Evolutionary conservation across 2,113 vertebrate species (phyloP), one percentile per base, ranked within the genome.

Genomic region (Cochlearius cochlearius): DNA sequence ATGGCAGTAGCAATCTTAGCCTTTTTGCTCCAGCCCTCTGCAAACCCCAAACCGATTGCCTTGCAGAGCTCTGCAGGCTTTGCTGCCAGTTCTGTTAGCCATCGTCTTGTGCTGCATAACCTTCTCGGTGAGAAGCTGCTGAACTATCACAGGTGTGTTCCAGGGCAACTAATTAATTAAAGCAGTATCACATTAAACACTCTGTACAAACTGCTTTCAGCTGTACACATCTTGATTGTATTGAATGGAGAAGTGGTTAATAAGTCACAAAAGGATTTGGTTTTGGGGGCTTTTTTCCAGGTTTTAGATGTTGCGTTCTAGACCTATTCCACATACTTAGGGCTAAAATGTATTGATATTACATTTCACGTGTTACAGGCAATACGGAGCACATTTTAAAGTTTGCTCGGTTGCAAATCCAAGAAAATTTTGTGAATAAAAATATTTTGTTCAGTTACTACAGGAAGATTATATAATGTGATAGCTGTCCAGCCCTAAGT

Each of bases 391-490:
- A 15, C 3, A 5, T 92, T 77, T 94, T 39, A 64, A 64, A 43
- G 17, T 53, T 73, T 30, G 10, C n/a, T n/a, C 0, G 0, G 13
- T n/a, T 73, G 18, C 39, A 88, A 93, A 73, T 17, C 20, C 21
- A 85, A 72, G 41, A 73, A 72, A 68, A 73, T n/a, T n/a, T 25
- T 67, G 41, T 21, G 23, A 80, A 76, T n/a, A 8, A 21, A 52
- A 76, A 47, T 6, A 47, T 17, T 43, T 38, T 53, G 15, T 15
- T 30, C 56, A 30, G 39, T 41, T 94, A 43, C 38, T 63, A 29
- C 27, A 49, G 55, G 15, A 49, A 72, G 27, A 49, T 60, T 19
- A 38, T 20, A 23, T 32, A 32, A 49, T 0, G 0, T 26, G 12
- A 52, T 14, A 71, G 26, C 7, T 64, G 8, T n/a, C 32, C 74